Base-by-base conservation (phyloP, 2,888 invertebrate species). In the Neria commutata region DNA sequence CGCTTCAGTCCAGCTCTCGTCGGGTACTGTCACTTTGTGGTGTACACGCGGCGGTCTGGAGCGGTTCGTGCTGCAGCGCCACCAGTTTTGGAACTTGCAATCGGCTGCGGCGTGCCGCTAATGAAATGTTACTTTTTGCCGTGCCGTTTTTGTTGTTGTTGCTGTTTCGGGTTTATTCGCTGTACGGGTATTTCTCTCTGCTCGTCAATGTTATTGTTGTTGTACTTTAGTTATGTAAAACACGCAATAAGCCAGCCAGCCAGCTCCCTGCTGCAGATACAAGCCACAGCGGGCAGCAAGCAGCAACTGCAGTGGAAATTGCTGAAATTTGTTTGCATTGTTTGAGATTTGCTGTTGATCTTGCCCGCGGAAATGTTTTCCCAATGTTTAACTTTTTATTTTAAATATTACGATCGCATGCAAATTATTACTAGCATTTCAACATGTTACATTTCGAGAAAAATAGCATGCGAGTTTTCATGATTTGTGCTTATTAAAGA, bases 141-240 rank as follows among this genome's bases (percentile, higher is more conserved):
- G 25, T 17, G 37, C 45, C 40, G 42, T 25, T 54, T 47, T 40
- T 33, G 60, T 55, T 56, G 55, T 64, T 60, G 55, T 64, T 60
- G 57, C 54, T 54, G 49, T 65, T 64, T 49, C 47, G 58, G 49
- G 29, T 58, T 55, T 52, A 49, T 37, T 46, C 61, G 64, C 54
- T 54, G 19, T 3, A 29, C 45, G 34, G 52, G 45, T 56, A 17
- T 56, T 54, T 45, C 61, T 60, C 54, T 56, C 50, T 25, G 60
- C 24, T 46, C 61, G 52, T 48, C 54, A 54, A 40, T 50, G 49
- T 54, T 60, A 49, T 50, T 37, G 42, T 59, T 60, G 34, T 42
- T 54, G 48, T 58, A 62, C 53, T 63, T 61, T 47, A 53, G 56
- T 67, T 66, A 65, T 72, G 65, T 69, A 67, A 68, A 67, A 63